Percentiles rank a stretch among this genome's conserved stretches.
Evolutionary conservation across 2,888 invertebrate genomes (phyloP).

Genomic region (Hydrotaea cyrtoneurina): DNA sequence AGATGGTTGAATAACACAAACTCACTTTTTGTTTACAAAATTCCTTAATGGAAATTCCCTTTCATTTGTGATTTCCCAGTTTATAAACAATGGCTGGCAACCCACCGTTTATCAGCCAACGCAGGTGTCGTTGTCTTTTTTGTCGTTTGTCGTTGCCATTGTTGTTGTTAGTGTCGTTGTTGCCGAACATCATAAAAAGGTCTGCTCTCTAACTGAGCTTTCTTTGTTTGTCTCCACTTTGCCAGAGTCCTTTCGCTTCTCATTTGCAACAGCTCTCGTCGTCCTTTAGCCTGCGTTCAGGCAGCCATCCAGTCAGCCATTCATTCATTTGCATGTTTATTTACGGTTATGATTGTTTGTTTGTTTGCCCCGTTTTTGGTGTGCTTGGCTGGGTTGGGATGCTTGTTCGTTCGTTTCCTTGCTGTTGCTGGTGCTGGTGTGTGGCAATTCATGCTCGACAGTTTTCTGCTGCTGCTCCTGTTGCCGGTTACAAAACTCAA

Average conservation of each 20-base stretch:
- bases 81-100: conserved; percentile 29
- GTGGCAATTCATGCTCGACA: conserved; percentile 16
- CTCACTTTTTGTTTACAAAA: no score
- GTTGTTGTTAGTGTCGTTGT: background rate
- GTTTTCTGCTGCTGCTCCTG: conserved; percentile 16
- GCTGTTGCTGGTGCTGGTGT: conserved; percentile 3
- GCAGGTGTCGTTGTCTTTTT: conserved; percentile 58
- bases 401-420: background rate
- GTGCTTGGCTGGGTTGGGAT: conserved; percentile 22
- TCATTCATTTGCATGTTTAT: conserved; percentile 64
- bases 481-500: conserved; percentile 20
- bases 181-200: conserved; percentile 43
- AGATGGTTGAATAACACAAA: no score
- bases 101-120: conserved; percentile 39
- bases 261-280: conserved; percentile 33
- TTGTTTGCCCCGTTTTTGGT: conserved; percentile 31
- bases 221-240: conserved; percentile 58
- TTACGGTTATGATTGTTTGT: conserved; percentile 66
- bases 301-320: conserved; percentile 40
- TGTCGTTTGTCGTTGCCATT: conserved; percentile 14
- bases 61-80: no score
- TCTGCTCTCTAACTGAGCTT: conserved; percentile 53
- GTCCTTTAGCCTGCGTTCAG: conserved; percentile 25
- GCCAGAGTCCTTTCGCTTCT: conserved; percentile 36
- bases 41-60: no score